Base-by-base conservation (phyloP, 2,888 invertebrate species). In the Girardia tigrina region DNA sequence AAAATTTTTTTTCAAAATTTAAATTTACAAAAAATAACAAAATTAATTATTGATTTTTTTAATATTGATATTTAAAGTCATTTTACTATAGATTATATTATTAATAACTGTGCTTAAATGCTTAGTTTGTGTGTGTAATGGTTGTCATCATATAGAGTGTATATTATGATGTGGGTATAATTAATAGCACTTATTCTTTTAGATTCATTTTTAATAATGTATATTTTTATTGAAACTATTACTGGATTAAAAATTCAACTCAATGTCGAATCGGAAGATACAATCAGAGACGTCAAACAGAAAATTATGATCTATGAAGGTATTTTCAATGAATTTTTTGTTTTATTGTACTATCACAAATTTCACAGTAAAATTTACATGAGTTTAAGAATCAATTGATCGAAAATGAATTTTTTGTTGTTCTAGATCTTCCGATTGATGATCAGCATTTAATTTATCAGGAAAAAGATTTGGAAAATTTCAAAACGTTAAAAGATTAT, bases 381-480 rank as follows among this genome's bases (percentile, higher is more conserved):
- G 20, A 56, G n/a, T 56, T 36, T 36, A 36, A 36, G 16, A 36
- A 12, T 36, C 8, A 36, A 36, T 36, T 36, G 8, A 36, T 36
- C 16, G 16, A 12, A 8, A 36, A 12, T 36, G 8, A 36, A 8
- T 12, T 36, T 36, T 36, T 36, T 36, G 16, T 36, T 36, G 16
- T 12, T 8, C n/a, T 20, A 56, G 56, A 56, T 56, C 4, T 56
- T 4, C 56, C 56, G 4, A 2, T 56, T 12, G n/a, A 56, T 56
- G 56, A 56, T 6, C 56, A 56, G n/a, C 56, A 56, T 56, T n/a
- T 56, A 23, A 56, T 56, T 56, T 56, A 8, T 56, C 56, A 56
- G 23, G 4, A 56, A 6, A n/a, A 56, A n/a, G 56, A 56, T 20
- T 56, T 56, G n/a, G 56, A 56, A 56, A 56, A 56, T 56, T 4